Conservation (phyloP, 1,140 invertebrate species). For the Heliothis virescens region DNA sequence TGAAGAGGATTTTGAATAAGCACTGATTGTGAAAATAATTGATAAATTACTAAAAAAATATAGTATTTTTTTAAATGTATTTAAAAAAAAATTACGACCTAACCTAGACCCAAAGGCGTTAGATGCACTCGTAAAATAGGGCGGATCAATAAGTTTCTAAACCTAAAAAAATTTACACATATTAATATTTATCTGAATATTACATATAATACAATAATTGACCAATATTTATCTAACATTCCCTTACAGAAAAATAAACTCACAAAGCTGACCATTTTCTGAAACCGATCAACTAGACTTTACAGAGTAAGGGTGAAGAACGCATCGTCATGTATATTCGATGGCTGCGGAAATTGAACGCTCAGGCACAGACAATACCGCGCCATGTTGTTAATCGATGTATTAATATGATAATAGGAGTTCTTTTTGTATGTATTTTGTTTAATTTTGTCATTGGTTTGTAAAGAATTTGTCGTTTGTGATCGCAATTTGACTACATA, state of each 20-base stretch:
- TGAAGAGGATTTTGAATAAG: no score
- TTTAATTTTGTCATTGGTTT: neutral
- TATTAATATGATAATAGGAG: constrained; percentile 18
- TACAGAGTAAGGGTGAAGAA: constrained; percentile 14
- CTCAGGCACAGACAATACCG: constrained; percentile 1
- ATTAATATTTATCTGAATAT: neutral
- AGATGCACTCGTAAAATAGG: no score
- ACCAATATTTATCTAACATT: neutral
- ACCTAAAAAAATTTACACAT: no score
- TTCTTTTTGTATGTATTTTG: neutral
- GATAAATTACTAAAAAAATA: no score
- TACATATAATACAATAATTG: no score
- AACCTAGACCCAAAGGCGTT: no score
- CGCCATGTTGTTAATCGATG: constrained; percentile 1
- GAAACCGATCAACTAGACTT: neutral
- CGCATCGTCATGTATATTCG: constrained; percentile 1
- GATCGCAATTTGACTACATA: no score
- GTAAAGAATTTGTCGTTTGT: no score
- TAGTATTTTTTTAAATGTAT: no score
- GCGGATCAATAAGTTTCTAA: no score
- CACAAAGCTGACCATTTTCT: neutral
- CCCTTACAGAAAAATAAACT: neutral
- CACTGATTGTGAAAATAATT: no score
- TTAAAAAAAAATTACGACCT: no score
- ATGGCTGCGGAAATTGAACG: constrained; percentile 43